Evolutionary conservation across 2,888 invertebrate genomes (phyloP), one percentile per base, ranked within the genome.

Genomic region (Drosophila testacea): DNA sequence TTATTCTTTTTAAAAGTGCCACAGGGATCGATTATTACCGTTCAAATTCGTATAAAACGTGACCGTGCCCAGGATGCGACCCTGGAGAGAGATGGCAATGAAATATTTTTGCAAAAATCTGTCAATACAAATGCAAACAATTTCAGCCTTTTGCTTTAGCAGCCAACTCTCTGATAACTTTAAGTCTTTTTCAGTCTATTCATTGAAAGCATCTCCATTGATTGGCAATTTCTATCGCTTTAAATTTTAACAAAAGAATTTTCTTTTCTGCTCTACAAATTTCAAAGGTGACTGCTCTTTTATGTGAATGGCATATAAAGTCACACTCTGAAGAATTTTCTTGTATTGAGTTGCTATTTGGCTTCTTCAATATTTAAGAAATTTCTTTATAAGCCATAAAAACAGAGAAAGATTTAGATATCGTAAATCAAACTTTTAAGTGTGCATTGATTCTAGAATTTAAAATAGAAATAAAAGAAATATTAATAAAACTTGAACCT

Each of bases 11-110:
- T 62, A 32, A 88, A 91, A 91, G 90, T 91, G 92, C 92, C 92
- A 86, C 89, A 81, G 92, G 92, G 92, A 92, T 91, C 92, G 92
- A 92, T 92, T 92, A 92, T 92, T 92, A 89, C 90, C 91, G 88
- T 91, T 92, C 92, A 92, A 92, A 91, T 85, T 90, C 91, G 88
- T 87, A 92, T 90, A 88, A 91, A 92, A 92, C 92, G 92, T 92
- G 91, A 89, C 84, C 84, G 79, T 50, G 69, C 48, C 54, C 61
- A 13, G 46, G 36, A 57, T 61, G 60, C 61, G 50, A 52, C 68
- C 67, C 74, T 57, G 36, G 51, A 69, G 55, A 54, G 10, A 32
- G 27, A 42, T 6, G 55, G 39, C 46, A 41, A 52, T 62, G 64
- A 69, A 63, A 67, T 65, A 68, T 77, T 73, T 73, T 70, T 50